These are phyloP conservation scores for Alaudala cheleensis DNA, from an alignment of 2,113 vertebrate genomes.

Conservation along the genomic window DNA sequence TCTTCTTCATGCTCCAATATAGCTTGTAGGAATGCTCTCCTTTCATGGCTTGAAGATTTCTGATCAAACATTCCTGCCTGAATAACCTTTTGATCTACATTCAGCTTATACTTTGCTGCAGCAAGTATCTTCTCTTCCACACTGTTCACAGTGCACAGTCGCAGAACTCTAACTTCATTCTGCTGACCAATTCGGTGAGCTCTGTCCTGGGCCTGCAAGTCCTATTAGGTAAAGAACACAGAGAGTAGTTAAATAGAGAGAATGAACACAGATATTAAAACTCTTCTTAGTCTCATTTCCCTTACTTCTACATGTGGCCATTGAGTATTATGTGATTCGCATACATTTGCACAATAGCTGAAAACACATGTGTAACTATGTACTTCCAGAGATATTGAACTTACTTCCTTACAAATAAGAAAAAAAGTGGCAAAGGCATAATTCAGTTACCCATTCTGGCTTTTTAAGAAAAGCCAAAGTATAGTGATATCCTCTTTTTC, in stretches of 20 bases:
- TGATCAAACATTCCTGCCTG: constrained; percentile 93
- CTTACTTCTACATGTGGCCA: background rate
- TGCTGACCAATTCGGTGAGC: constrained; percentile 89
- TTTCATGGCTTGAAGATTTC: constrained; percentile 89
- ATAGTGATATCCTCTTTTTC: background rate
- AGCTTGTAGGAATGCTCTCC: constrained; percentile 86
- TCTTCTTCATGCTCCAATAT: constrained; percentile 90
- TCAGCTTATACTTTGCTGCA: constrained; percentile 89
- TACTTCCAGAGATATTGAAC: background rate
- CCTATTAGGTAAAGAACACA: constrained; percentile 63
- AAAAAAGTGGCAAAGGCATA: background rate
- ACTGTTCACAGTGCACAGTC: constrained; percentile 89
- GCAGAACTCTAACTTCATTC: constrained; percentile 87
- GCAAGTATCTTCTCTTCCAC: constrained; percentile 92
- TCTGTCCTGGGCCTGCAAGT: constrained; percentile 88
- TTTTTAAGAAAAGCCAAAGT: background rate
- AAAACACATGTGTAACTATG: background rate
- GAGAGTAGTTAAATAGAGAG: background rate
- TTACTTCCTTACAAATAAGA: background rate
- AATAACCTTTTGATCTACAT: constrained; percentile 91
- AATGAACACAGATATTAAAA: background rate
- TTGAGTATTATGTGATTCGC: background rate
- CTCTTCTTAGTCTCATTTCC: background rate
- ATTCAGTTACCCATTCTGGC: background rate
- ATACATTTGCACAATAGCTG: background rate